Evolutionary conservation across 2,113 vertebrate genomes (phyloP).

Genomic region (Hippopotamus amphibius): DNA sequence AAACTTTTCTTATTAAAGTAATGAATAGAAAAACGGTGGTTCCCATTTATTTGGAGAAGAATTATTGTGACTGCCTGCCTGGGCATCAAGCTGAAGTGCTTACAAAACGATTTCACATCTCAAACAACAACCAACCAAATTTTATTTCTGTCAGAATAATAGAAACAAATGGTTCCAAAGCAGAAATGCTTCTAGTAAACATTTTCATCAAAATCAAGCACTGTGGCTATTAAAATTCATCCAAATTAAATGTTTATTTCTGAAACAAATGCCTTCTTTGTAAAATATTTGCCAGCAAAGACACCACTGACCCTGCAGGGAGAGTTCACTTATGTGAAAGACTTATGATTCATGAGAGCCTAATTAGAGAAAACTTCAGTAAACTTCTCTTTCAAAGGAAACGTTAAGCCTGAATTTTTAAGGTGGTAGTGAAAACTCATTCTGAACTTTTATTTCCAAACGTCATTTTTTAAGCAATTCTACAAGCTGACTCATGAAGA

Average conservation of each 20-base stretch:
- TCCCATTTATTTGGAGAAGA: constrained; percentile 75
- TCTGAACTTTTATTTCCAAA: constrained; percentile 52
- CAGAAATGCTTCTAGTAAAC: constrained; percentile 69
- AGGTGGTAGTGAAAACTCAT: constrained; percentile 22
- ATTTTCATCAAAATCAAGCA: constrained; percentile 75
- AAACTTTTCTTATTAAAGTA: constrained; percentile 68
- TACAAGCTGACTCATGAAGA: background rate
- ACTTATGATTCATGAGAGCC: constrained; percentile 14
- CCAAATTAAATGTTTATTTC: constrained; percentile 76
- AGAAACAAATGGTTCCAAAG: constrained; percentile 73
- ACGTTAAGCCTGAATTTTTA: constrained; percentile 50
- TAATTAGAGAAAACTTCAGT: constrained; percentile 60
- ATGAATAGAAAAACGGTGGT: constrained; percentile 62
- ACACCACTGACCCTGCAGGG: background rate
- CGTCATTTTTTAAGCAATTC: constrained; percentile 4
- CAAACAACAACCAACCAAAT: constrained; percentile 76
- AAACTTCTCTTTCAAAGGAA: constrained; percentile 55
- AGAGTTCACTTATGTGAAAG: constrained; percentile 43
- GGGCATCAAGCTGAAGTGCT: constrained; percentile 76
- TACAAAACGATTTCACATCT: constrained; percentile 77
- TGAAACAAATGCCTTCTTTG: constrained; percentile 72
- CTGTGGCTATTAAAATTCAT: constrained; percentile 71
- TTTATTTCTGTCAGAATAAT: constrained; percentile 81
- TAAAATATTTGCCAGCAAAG: constrained; percentile 68
- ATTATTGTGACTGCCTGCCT: constrained; percentile 76